These are phyloP conservation scores for Geococcyx californianus DNA, from an alignment of 2,113 vertebrate species.

Conservation along the genomic window DNA sequence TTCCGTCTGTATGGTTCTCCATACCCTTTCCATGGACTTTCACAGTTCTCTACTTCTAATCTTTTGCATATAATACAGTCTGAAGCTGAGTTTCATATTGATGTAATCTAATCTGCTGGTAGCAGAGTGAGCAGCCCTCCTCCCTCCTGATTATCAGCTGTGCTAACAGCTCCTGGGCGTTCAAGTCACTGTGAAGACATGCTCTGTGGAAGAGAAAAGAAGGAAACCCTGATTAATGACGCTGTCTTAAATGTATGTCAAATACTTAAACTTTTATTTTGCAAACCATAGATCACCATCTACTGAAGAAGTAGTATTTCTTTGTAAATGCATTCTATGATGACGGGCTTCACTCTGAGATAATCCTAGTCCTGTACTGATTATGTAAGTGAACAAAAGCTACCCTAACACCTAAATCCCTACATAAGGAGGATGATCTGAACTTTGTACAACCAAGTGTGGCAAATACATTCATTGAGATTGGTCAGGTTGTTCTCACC, in stretches of 20 bases:
- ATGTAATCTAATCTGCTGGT: background rate
- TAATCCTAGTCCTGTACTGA: background rate
- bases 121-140: background rate
- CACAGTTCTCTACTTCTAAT: background rate
- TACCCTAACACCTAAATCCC: background rate
- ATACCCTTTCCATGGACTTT: background rate
- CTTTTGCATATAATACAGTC: background rate
- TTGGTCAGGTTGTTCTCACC: background rate
- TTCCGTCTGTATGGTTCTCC: background rate
- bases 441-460: background rate
- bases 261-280: background rate
- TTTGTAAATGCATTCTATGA: background rate
- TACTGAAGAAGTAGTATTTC: background rate
- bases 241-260: background rate
- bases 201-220: background rate
- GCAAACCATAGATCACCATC: background rate
- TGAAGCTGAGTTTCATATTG: background rate
- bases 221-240: background rate
- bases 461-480: background rate
- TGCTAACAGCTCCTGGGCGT: background rate
- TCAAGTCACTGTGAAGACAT: background rate
- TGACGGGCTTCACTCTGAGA: background rate
- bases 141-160: background rate
- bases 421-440: background rate
- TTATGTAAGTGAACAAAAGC: background rate